Evolutionary conservation across 2,888 invertebrate species (phyloP).

Genomic region (Ormyrus nitidulus): DNA sequence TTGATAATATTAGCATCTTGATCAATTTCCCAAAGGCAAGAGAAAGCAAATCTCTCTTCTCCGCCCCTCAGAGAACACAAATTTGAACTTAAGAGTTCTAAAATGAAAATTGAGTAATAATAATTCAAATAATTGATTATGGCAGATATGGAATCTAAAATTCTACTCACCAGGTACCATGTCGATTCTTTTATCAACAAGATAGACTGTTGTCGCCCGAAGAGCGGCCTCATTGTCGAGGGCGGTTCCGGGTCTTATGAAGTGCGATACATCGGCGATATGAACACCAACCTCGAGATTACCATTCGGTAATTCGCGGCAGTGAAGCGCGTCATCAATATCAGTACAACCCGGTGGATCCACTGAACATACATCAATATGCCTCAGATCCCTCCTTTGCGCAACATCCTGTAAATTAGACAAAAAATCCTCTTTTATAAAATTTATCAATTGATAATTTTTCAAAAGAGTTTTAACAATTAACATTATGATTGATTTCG

Average conservation of each 20-base stretch:
- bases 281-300: slow-evolving; percentile 95
- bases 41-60: slow-evolving; percentile 95
- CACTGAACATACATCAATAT: slow-evolving; percentile 93
- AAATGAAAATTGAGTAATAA: neutral
- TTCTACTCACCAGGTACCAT: slow-evolving; percentile 82
- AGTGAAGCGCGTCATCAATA: slow-evolving; percentile 98
- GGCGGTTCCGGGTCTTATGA: slow-evolving; percentile 94
- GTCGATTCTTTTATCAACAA: slow-evolving; percentile 94
- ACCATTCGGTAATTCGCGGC: slow-evolving; percentile 83
- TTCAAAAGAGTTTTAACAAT: slow-evolving; percentile 20
- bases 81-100: slow-evolving; percentile 94
- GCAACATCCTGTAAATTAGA: slow-evolving; percentile 81
- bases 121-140: neutral
- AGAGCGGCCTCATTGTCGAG: slow-evolving; percentile 94
- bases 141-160: neutral
- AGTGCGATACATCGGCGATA: slow-evolving; percentile 99
- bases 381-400: slow-evolving; percentile 89
- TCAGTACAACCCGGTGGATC: slow-evolving; percentile 99
- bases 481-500: slow-evolving; percentile 1
- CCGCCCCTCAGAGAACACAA: slow-evolving; percentile 94
- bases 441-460: neutral
- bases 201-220: slow-evolving; percentile 97
- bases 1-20: slow-evolving; percentile 87
- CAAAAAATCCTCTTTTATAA: neutral
- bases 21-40: slow-evolving; percentile 96